These are phyloP conservation scores for Sarcophaga variegata DNA, from an alignment of 2,888 invertebrate species.

Conservation along the genomic window DNA sequence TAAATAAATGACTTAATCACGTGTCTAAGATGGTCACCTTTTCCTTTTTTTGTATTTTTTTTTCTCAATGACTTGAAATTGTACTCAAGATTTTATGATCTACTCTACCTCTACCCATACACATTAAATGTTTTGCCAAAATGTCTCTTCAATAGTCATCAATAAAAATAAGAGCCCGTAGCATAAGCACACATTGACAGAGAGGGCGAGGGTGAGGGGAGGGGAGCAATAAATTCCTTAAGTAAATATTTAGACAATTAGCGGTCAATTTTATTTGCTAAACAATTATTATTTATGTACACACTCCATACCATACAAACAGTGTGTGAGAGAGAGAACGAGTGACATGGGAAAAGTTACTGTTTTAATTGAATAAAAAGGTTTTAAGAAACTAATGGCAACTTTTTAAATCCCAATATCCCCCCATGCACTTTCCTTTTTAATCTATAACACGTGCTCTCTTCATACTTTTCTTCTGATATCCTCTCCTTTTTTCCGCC, in stretches of 20 bases:
- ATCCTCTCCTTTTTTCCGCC: not conserved
- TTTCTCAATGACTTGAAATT: conserved; percentile 32
- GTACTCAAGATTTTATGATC: conserved; percentile 53
- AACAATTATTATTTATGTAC: conserved; percentile 49
- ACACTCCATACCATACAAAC: not conserved
- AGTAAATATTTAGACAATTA: conserved; percentile 69
- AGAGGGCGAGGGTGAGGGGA: too few relatives aligned
- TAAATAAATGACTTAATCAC: conserved; percentile 69
- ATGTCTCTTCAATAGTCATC: not conserved
- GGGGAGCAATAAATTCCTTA: not conserved
- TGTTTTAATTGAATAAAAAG: conserved; percentile 37
- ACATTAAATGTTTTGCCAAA: not conserved
- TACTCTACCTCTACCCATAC: not conserved
- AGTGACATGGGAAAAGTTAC: not conserved
- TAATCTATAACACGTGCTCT: conserved; percentile 46
- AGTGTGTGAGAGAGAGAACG: not conserved
- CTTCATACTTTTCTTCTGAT: not conserved
- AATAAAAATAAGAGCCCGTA: not conserved
- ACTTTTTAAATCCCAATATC: conserved; percentile 33
- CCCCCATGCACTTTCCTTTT: not conserved
- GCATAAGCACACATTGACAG: too few relatives aligned
- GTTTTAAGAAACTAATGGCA: conserved; percentile 47
- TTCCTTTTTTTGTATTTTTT: not conserved
- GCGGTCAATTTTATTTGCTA: conserved; percentile 67
- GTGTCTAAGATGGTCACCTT: conserved; percentile 66